Percentiles rank a stretch among this genome's conserved stretches.
Evolutionary conservation across 1,140 invertebrate genomes (phyloP).

Genomic region (Dufourea novaeangliae): DNA sequence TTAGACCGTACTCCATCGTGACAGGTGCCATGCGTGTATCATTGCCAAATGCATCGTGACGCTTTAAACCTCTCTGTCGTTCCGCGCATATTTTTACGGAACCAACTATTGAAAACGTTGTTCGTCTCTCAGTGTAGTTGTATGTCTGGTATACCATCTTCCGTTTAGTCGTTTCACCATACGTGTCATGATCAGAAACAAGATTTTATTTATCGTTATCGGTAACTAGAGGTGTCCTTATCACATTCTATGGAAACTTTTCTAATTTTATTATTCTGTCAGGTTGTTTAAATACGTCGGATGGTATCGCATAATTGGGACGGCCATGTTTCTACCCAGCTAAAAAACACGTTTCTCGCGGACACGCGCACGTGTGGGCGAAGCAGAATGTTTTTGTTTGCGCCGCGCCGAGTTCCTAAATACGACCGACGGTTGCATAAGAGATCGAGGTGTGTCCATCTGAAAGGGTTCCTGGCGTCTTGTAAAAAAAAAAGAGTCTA

Average conservation of each 20-base stretch:
- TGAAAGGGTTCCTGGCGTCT: conserved; percentile 14
- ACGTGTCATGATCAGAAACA: not conserved
- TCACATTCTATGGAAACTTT: conserved; percentile 32
- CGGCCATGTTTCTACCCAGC: conserved; percentile 32
- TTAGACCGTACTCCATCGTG: conserved; percentile 9
- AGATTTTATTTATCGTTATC: conserved; percentile 2
- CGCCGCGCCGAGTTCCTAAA: conserved; percentile 28
- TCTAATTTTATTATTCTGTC: conserved; percentile 21
- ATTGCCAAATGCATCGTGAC: conserved; percentile 29
- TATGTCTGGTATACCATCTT: too few relatives aligned
- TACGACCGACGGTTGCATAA: conserved; percentile 42
- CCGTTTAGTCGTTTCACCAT: not conserved
- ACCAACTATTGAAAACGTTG: not conserved
- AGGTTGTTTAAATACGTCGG: conserved; percentile 24
- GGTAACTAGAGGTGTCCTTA: conserved; percentile 33
- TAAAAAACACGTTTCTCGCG: conserved; percentile 47
- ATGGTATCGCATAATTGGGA: conserved; percentile 35
- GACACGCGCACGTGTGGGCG: conserved; percentile 42
- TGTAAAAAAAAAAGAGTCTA: not conserved
- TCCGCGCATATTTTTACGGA: conserved; percentile 10
- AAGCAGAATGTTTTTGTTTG: conserved; percentile 50
- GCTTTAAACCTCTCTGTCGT: not conserved
- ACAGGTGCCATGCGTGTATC: conserved; percentile 41
- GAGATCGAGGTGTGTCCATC: conserved; percentile 22
- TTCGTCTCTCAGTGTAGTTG: not conserved